Evolutionary conservation across 2,113 vertebrate species (phyloP).

Genomic region (Macroglossus sobrinus): DNA sequence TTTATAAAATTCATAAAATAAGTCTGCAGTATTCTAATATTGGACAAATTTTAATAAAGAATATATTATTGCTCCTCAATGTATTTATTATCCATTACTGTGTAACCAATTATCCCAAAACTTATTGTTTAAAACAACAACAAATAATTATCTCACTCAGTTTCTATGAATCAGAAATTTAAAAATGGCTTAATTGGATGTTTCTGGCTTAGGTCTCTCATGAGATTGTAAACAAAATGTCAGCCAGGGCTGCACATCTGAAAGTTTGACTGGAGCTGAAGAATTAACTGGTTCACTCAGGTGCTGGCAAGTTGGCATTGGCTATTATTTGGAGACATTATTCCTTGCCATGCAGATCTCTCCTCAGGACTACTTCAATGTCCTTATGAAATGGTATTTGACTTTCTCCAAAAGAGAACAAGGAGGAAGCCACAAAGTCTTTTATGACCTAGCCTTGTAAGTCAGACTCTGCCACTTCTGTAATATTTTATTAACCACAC

Average conservation of each 20-base stretch:
- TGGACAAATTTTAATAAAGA: not conserved
- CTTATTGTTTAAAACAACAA: not conserved
- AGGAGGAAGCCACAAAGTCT: not conserved
- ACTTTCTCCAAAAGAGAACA: not conserved
- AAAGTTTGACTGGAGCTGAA: not conserved
- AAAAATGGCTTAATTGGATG: not conserved
- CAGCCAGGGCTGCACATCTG: not conserved
- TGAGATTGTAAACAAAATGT: not conserved
- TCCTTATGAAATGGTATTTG: not conserved
- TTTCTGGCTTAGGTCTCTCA: not conserved
- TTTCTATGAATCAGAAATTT: not conserved
- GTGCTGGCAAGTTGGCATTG: not conserved
- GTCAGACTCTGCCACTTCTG: not conserved
- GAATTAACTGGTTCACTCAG: not conserved
- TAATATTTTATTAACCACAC: not conserved
- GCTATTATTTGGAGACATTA: not conserved
- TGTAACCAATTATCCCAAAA: not conserved
- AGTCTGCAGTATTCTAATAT: not conserved
- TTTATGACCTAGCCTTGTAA: not conserved
- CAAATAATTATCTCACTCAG: not conserved
- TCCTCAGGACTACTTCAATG: not conserved
- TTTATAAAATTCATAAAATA: not conserved
- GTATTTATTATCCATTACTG: not conserved
- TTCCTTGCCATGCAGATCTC: not conserved
- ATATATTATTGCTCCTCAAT: not conserved